A percentile compares a stretch with the other conserved stretches of the same genome.
Conservation (phyloP, 2,797 vertebrate genomes). For the Eremophila alpestris region DNA sequence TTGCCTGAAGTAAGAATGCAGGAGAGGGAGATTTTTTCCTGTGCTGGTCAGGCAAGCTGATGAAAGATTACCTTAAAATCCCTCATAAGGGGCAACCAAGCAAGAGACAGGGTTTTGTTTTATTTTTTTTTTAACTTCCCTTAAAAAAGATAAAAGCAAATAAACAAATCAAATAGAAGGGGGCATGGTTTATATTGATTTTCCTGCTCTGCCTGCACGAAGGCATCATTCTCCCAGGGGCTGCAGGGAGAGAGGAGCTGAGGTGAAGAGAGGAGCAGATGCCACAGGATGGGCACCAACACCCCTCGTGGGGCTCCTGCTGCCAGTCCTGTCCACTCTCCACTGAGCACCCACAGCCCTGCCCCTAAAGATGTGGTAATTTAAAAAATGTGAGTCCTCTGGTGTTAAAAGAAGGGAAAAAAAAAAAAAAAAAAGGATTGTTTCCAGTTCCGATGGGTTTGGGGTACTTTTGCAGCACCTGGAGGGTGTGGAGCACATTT, state of each 20-base stretch:
- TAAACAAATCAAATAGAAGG: slow-evolving; percentile 37
- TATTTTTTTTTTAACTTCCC: neutral
- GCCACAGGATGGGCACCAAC: slow-evolving; percentile 23
- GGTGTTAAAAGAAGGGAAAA: neutral
- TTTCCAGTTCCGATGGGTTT: rapidly evolving
- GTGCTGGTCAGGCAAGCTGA: slow-evolving; percentile 60
- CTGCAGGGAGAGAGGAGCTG: neutral
- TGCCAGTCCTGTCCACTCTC: slow-evolving; percentile 37
- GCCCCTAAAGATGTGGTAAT: neutral
- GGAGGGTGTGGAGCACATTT: neutral
- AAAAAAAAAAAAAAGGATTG: neutral
- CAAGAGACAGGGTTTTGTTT: neutral
- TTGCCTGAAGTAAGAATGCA: slow-evolving; percentile 56
- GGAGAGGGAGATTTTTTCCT: neutral
- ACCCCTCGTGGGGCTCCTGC: slow-evolving; percentile 35
- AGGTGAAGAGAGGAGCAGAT: slow-evolving; percentile 38
- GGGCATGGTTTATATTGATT: slow-evolving; percentile 42
- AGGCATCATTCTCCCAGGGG: slow-evolving; percentile 41
- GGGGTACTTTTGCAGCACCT: neutral
- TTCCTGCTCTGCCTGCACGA: slow-evolving; percentile 46
- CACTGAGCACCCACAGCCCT: neutral
- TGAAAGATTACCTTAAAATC: slow-evolving; percentile 69
- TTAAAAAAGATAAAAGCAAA: slow-evolving; percentile 30
- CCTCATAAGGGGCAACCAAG: slow-evolving; percentile 40
- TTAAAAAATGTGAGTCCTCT: neutral